Conservation (phyloP, 1,140 invertebrate genomes). For the Plutomurus gul region DNA sequence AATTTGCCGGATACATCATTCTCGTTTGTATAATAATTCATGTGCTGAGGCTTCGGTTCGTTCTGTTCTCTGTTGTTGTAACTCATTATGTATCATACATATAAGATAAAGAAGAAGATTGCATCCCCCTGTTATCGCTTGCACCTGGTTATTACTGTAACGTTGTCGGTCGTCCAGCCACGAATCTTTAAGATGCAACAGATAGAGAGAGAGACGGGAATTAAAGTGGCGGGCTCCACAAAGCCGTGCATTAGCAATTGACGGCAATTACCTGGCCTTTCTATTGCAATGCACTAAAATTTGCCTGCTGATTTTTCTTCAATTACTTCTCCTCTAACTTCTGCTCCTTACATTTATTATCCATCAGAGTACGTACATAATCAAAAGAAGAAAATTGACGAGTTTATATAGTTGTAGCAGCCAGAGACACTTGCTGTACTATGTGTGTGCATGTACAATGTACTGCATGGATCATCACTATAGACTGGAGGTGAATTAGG, state of each 20-base stretch:
- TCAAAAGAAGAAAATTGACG: constrained; percentile 13
- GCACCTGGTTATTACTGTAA: constrained; percentile 6
- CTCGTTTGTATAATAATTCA: too few relatives aligned
- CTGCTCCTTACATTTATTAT: neutral
- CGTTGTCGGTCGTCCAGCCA: neutral
- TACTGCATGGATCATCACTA: neutral
- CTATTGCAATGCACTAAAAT: constrained; percentile 7
- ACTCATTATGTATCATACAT: neutral
- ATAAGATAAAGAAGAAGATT: too few relatives aligned
- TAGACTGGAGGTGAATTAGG: constrained; percentile 8
- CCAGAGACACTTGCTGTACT: constrained; percentile 1
- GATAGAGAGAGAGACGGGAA: neutral
- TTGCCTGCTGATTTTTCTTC: neutral
- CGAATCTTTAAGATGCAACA: neutral
- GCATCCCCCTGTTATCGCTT: neutral
- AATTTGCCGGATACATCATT: too few relatives aligned
- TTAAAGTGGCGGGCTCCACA: neutral
- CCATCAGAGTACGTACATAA: neutral
- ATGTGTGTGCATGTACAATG: neutral
- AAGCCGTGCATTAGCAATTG: constrained; percentile 14
- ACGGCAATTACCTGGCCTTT: neutral
- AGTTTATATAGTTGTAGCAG: constrained; percentile 3
- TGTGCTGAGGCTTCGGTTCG: too few relatives aligned
- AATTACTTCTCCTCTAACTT: neutral
- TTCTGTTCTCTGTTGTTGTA: neutral